phyloP scores from a whole-genome alignment of 1,140 invertebrate genomes.

The Zeugodacus cucurbitae region DNA sequence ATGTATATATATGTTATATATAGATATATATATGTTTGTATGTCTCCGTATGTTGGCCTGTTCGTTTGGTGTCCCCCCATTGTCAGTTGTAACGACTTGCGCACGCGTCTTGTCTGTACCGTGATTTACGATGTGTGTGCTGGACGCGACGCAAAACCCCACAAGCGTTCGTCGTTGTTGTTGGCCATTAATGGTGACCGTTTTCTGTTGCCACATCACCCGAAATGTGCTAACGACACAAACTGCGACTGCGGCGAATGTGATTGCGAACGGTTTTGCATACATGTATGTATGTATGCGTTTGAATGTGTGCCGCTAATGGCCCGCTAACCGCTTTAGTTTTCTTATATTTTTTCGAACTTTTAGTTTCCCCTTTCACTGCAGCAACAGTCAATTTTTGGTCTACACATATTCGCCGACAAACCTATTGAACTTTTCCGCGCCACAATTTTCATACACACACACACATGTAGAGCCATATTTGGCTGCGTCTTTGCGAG shows the following conservation, averaged over 20 bases:
- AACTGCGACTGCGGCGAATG: neutral
- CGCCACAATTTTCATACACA: neutral
- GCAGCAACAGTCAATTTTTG: neutral
- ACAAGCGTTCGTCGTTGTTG: neutral
- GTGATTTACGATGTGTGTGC: slow-evolving; percentile 14
- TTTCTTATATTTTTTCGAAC: neutral
- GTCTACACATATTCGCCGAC: neutral
- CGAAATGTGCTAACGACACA: neutral
- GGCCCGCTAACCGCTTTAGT: neutral
- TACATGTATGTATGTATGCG: too few relatives aligned
- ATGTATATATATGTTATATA: neutral
- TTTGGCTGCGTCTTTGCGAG: neutral
- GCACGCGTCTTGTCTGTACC: slow-evolving; percentile 12
- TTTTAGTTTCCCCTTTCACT: neutral
- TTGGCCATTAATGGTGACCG: slow-evolving; percentile 29
- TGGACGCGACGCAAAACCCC: neutral
- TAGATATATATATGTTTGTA: too few relatives aligned
- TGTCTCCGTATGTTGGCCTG: too few relatives aligned
- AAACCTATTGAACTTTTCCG: slow-evolving; percentile 32
- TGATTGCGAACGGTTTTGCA: too few relatives aligned
- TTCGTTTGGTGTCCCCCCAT: neutral
- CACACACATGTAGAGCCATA: neutral
- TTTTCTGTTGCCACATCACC: slow-evolving; percentile 10
- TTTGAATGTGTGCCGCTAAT: neutral
- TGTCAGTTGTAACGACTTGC: neutral